Evolutionary conservation across 53 echinoderm and acorn worm species (phyloP).

Genomic region (Echinarachnius parma): DNA sequence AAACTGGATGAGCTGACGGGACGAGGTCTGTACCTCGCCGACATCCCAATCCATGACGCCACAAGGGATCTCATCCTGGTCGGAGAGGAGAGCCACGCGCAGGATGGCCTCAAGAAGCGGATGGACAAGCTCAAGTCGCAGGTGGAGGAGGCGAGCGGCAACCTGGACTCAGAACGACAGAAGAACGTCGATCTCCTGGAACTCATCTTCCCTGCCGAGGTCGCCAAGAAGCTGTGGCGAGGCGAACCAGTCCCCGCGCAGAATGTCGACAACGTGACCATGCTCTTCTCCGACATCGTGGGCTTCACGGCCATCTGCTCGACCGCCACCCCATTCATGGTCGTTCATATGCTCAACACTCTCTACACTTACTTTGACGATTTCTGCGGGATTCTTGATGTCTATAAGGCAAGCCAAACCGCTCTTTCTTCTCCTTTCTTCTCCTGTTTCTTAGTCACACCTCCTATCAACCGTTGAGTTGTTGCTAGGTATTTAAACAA

Average conservation of each 20-base stretch:
- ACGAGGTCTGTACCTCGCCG: slow-evolving; percentile 81
- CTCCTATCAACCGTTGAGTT: too few relatives aligned
- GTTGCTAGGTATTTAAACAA: too few relatives aligned
- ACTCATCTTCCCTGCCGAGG: slow-evolving; percentile 85
- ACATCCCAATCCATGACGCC: slow-evolving; percentile 95
- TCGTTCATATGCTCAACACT: slow-evolving; percentile 84
- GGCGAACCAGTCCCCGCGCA: slow-evolving; percentile 69
- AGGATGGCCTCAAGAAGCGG: slow-evolving; percentile 83
- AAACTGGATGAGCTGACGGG: slow-evolving; percentile 92
- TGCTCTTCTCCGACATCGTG: slow-evolving; percentile 93
- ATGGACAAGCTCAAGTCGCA: slow-evolving; percentile 93
- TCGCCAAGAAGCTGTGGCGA: slow-evolving; percentile 86
- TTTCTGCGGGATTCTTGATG: slow-evolving; percentile 83
- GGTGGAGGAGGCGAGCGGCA: slow-evolving; percentile 75
- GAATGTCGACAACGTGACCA: slow-evolving; percentile 71
- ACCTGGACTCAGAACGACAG: slow-evolving; percentile 70
- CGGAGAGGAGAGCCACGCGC: slow-evolving; percentile 91
- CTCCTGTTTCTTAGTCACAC: not conserved
- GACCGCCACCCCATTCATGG: slow-evolving; percentile 90
- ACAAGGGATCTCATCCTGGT: slow-evolving; percentile 91
- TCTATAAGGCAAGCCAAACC: slow-evolving; percentile 75
- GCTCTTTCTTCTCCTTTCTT: too few relatives aligned
- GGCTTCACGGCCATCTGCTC: slow-evolving; percentile 95
- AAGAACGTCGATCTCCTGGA: slow-evolving; percentile 89
- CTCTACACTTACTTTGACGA: slow-evolving; percentile 90